Base-by-base conservation (phyloP, 2,113 vertebrate species). In the Anoplopoma fimbria region DNA sequence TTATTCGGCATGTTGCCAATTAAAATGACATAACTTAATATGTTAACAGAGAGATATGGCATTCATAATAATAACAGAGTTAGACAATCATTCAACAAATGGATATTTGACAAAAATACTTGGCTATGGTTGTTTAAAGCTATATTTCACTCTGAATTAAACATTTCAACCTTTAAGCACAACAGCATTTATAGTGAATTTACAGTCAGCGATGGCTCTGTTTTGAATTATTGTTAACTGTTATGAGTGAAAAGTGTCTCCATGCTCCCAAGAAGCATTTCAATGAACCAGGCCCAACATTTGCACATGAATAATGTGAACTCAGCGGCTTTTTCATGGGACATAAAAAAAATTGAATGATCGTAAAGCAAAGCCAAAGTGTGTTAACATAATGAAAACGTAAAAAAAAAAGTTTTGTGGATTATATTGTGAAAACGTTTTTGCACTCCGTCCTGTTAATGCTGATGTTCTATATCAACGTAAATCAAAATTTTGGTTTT, bases 81-180 rank as follows among this genome's bases (percentile, higher is more conserved):
- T 49, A 45, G 6, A 68, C 55, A 8, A 71, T 53, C 9, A 23
- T 4, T 79, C 19, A 31, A 55, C 45, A 61, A n/a, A 58, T 55
- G 40, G 51, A 64, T 14, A 72, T 33, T 57, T 33, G 40, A 75
- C 55, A 77, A n/a, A 85, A 38, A 65, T 63, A 36, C 40, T 58
- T 78, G 29, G 58, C 61, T 70, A 69, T 40, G 61, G 17, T 69
- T 36, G 38, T 58, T 81, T 63, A 72, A 79, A 77, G 79, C 69
- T 78, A 57, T 42, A 34, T 63, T 9, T 33, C 25, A 36, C 53
- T 61, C 42, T 36, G 34, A 69, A 31, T 1, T 27, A n/a, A 61
- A 21, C 58, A 45, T 47, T 62, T 34, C 0, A 58, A 49, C 51
- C 57, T 27, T 60, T 49, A 34, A 69, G 57, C 61, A 60, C 27